Base-by-base conservation (phyloP, 2,888 invertebrate species). In the Zootermopsis nevadensis region DNA sequence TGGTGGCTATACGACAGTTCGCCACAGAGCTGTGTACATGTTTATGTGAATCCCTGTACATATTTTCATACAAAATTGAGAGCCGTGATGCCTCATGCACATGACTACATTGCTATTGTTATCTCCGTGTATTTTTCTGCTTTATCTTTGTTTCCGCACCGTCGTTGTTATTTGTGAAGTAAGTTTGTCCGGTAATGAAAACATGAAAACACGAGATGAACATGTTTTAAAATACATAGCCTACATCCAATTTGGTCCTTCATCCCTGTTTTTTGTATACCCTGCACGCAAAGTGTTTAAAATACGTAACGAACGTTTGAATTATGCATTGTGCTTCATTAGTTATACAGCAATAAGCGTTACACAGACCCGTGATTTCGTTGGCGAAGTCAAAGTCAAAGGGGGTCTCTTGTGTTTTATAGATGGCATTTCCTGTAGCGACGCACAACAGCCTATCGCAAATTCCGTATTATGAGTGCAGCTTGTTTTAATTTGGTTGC, bases 191-290 rank as follows among this genome's bases (percentile, higher is more conserved):
- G 79, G 79, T 79, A 79, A 79, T 79, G 79, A 79, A 79, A 79
- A 79, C 79, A 79, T 79, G 79, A 79, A 79, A 79, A 79, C 79
- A 66, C 60, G 86, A 87, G 88, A 87, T 87, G 87, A 87, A 66
- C 82, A 53, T 82, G 82, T 82, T 82, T 82, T 77, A 82, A 82
- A 82, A 82, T 82, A 82, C 82, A 82, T 82, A 82, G 79, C 60
- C 79, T 79, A 79, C 82, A 82, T 82, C 82, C 82, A 82, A 82
- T 82, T 82, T 82, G 82, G 82, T 82, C 31, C 77, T 82, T 82
- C 83, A 79, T 79, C 60, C 79, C 53, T 79, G 55, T 66, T 66
- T 35, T 55, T 55, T 33, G 42, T 76, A 77, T 77, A 77, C 81
- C n/a, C 69, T 83, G 72, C 80, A 76, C 82, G 77, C 84, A 77